These are phyloP conservation scores for Scolanthus callimorphus DNA, from an alignment of 92 coral and sea anemone genomes.

Conservation along the genomic window DNA sequence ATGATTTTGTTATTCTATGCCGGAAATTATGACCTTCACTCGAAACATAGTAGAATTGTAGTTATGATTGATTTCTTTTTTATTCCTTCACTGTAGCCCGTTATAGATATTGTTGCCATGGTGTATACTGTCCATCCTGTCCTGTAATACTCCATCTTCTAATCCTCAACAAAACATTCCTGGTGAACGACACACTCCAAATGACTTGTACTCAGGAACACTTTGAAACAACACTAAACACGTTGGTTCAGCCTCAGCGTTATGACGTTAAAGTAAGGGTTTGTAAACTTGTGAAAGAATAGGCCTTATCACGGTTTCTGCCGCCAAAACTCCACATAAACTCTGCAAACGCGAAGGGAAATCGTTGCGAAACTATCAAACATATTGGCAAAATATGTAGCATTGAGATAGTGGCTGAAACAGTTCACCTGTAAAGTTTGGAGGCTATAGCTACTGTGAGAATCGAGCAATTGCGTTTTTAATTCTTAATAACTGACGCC, in stretches of 20 bases:
- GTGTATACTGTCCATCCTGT: conserved; percentile 25
- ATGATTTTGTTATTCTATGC: no score
- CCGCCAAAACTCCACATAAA: no score
- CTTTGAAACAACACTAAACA: conserved; percentile 25
- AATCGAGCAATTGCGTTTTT: no score
- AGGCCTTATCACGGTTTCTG: neutral
- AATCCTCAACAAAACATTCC: conserved; percentile 21
- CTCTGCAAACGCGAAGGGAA: no score
- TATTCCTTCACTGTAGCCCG: neutral
- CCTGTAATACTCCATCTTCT: conserved; percentile 28
- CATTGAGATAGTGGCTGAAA: no score
- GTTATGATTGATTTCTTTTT: neutral
- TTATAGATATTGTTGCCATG: conserved; percentile 13
- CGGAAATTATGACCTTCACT: conserved; percentile 14
- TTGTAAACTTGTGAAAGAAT: neutral
- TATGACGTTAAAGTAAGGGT: neutral
- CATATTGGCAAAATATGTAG: no score
- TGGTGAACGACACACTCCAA: conserved; percentile 36
- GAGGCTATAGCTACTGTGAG: no score
- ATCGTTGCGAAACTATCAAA: no score
- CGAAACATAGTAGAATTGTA: conserved; percentile 2
- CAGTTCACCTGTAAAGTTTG: no score
- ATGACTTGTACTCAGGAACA: conserved; percentile 32
- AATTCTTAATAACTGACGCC: no score
- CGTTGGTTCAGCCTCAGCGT: neutral